Base-by-base conservation (phyloP, 2,888 invertebrate species). In the Camptogramma bilineatum region DNA sequence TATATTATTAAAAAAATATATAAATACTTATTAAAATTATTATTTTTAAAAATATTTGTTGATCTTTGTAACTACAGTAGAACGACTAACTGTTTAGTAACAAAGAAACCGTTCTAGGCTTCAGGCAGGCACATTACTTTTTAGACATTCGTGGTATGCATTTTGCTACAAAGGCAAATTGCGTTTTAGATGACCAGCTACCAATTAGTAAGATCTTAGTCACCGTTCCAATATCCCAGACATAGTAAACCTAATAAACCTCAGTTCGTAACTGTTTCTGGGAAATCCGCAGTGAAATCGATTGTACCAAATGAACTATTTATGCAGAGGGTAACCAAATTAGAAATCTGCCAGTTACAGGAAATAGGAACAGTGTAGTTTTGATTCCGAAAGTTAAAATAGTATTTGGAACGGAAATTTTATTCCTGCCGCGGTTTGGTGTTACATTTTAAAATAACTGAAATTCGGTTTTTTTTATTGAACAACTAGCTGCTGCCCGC, bases 171-270 rank as follows among this genome's bases (percentile, higher is more conserved):
- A n/a, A n/a, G n/a, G n/a, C n/a, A n/a, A n/a, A n/a, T n/a, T n/a
- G n/a, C n/a, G n/a, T n/a, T n/a, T n/a, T n/a, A n/a, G n/a, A n/a
- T n/a, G n/a, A n/a, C n/a, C n/a, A n/a, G n/a, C n/a, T n/a, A n/a
- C 28, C 28, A 28, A 28, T 28, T 28, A 28, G n/a, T n/a, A n/a
- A n/a, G 28, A 28, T 28, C 28, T 2, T 28, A 28, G 28, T 2
- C 24, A 24, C 24, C 2, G 28, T 28, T 28, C 0, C 28, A 28
- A 28, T 31, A 13, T 7, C 51, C 61, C 24, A 57, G 60, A 53
- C 42, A 19, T 42, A 61, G 44, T 61, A 42, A 57, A 66, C 64
- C 66, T 66, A 69, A 69, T 66, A 64, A 54, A 60, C 55, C 52
- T 1, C 52, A 69, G 57, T 64, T 62, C 39, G 47, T 28, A 66